A percentile compares a stretch with the other conserved stretches of the same genome.
Evolutionary conservation across 2,797 vertebrate species (phyloP).

Genomic region (Vespertilio murinus): DNA sequence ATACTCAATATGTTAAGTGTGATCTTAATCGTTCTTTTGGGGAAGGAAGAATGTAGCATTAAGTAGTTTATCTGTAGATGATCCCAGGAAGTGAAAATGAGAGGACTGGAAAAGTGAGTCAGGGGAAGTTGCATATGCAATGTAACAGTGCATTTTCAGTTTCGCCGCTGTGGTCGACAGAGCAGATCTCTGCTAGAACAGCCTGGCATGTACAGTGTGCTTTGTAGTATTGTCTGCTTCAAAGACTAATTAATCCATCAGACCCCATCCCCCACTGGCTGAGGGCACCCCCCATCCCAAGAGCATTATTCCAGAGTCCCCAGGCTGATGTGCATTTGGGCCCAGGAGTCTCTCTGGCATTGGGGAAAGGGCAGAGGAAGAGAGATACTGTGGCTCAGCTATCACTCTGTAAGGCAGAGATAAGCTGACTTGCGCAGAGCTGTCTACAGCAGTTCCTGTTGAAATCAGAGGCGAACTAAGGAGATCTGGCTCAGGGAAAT

Average conservation of each 20-base stretch:
- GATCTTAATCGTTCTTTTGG: background rate
- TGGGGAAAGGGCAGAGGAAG: background rate
- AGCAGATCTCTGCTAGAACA: background rate
- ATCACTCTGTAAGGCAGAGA: background rate
- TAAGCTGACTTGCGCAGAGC: background rate
- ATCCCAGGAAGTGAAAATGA: background rate
- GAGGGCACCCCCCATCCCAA: background rate
- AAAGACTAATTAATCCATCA: background rate
- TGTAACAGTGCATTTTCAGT: background rate
- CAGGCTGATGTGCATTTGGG: background rate
- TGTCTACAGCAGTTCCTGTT: no score
- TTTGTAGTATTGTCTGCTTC: background rate
- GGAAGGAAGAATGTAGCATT: background rate
- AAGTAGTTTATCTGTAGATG: background rate
- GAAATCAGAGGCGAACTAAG: background rate
- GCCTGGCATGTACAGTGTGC: background rate
- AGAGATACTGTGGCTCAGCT: background rate
- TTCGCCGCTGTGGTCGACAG: background rate
- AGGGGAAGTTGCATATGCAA: background rate
- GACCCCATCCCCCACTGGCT: background rate
- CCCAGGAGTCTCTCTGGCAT: fast-evolving
- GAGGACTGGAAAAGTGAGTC: background rate
- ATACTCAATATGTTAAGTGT: background rate
- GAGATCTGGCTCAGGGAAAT: background rate
- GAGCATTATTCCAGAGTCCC: background rate